Conservation (phyloP, 2,113 vertebrate genomes). For the Falco punctatus region DNA sequence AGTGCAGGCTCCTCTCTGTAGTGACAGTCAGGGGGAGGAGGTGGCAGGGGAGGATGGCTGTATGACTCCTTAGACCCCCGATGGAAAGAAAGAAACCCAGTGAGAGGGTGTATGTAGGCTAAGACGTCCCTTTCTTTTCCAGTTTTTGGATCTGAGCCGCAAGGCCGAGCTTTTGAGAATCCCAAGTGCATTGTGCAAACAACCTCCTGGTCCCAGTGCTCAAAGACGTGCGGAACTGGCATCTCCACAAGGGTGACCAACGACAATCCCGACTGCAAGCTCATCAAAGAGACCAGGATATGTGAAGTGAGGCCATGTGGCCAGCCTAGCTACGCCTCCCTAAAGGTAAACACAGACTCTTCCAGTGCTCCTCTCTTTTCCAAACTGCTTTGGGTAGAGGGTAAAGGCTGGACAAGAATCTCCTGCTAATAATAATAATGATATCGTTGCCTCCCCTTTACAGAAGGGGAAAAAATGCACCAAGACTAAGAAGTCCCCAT, state of each 20-base stretch:
- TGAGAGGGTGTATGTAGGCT: background rate
- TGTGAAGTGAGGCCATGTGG: constrained; percentile 96
- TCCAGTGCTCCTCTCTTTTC: background rate
- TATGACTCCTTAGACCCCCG: background rate
- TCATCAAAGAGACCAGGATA: constrained; percentile 93
- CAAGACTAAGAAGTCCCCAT: constrained; percentile 88
- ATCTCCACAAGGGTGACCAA: constrained; percentile 97
- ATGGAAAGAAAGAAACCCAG: background rate
- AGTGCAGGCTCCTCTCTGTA: constrained; percentile 47
- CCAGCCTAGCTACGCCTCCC: constrained; percentile 83
- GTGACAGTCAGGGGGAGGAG: background rate
- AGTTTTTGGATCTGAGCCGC: constrained; percentile 80
- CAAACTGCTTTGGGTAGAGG: background rate
- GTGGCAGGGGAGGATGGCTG: background rate
- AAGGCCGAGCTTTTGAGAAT: constrained; percentile 83
- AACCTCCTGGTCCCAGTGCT: constrained; percentile 96
- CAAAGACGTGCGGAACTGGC: constrained; percentile 94
- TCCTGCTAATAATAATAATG: background rate
- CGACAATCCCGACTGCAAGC: constrained; percentile 91
- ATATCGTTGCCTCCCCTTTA: background rate
- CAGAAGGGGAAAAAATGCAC: constrained; percentile 98
- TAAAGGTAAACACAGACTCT: constrained; percentile 85
- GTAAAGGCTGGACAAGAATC: background rate
- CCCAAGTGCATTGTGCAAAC: constrained; percentile 96
- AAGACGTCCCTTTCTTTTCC: background rate